Percentiles rank a stretch among this genome's conserved stretches.
phyloP scores from a whole-genome alignment of 2,113 vertebrate species.

The Seriola aureovittata region DNA sequence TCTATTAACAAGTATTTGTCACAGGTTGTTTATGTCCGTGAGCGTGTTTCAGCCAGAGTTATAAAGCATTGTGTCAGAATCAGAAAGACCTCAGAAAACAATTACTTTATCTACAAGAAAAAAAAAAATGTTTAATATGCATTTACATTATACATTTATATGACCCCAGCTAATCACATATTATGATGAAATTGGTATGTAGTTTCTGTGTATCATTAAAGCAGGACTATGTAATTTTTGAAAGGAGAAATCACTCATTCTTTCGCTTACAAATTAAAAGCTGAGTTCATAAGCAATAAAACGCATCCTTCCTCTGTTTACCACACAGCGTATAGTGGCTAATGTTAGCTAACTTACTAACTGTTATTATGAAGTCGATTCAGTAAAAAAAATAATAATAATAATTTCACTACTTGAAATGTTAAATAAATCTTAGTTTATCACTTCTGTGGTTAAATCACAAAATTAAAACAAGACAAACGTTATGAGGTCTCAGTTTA shows the following conservation, averaged over 20 bases:
- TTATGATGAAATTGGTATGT: not conserved
- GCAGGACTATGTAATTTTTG: not conserved
- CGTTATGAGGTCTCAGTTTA: too few species aligned
- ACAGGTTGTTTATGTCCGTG: not conserved
- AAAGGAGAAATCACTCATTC: not conserved
- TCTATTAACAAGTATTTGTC: not conserved
- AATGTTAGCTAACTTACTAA: too few species aligned
- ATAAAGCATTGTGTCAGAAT: not conserved
- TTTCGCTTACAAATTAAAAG: not conserved
- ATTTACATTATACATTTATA: not conserved
- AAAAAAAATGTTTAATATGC: not conserved
- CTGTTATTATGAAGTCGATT: too few species aligned
- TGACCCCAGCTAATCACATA: not conserved
- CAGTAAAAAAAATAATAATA: too few species aligned
- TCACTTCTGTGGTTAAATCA: not conserved
- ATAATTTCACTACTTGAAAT: too few species aligned
- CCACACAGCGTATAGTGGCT: too few species aligned
- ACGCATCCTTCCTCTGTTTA: not conserved
- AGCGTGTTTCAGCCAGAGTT: not conserved
- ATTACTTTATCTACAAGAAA: too few species aligned
- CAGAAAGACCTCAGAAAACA: not conserved
- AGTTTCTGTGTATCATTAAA: not conserved
- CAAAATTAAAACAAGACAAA: not conserved
- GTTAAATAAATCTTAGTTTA: too few species aligned
- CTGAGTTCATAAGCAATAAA: not conserved